Evolutionary conservation across 1,140 invertebrate genomes (phyloP).

Genomic region (Micrasema longulum): DNA sequence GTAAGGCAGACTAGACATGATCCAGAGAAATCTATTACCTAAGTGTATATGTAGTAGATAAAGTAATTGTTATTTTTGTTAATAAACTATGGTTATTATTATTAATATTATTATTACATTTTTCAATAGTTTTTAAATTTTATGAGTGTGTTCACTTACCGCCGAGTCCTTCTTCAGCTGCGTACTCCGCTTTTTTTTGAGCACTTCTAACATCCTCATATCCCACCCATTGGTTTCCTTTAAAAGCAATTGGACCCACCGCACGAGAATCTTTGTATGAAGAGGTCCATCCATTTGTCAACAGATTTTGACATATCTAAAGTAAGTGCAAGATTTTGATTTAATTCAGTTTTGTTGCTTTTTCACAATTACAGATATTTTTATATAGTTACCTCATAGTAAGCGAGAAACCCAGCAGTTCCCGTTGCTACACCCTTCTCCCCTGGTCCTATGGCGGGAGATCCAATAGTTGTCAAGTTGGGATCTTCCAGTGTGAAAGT

Average conservation of each 20-base stretch:
- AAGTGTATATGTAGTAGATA: too few relatives aligned
- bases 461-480: neutral
- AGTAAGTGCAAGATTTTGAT: too few relatives aligned
- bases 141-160: constrained; percentile 57
- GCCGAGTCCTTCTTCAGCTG: constrained; percentile 81
- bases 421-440: constrained; percentile 5
- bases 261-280: constrained; percentile 80
- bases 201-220: constrained; percentile 85
- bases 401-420: neutral
- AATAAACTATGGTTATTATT: too few relatives aligned
- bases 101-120: too few relatives aligned
- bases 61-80: too few relatives aligned
- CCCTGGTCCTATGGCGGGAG: neutral
- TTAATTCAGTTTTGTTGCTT: too few relatives aligned
- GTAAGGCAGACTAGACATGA: too few relatives aligned
- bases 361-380: too few relatives aligned
- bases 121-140: too few relatives aligned
- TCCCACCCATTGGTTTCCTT: constrained; percentile 89
- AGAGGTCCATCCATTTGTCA: constrained; percentile 78
- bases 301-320: too few relatives aligned
- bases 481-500: constrained; percentile 15
- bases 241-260: constrained; percentile 86
- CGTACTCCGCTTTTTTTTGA: constrained; percentile 80
- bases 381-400: constrained; percentile 1
- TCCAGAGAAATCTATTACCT: too few relatives aligned